These are phyloP conservation scores for Thinocorus orbignyianus DNA, from an alignment of 2,113 vertebrate species.

Conservation along the genomic window DNA sequence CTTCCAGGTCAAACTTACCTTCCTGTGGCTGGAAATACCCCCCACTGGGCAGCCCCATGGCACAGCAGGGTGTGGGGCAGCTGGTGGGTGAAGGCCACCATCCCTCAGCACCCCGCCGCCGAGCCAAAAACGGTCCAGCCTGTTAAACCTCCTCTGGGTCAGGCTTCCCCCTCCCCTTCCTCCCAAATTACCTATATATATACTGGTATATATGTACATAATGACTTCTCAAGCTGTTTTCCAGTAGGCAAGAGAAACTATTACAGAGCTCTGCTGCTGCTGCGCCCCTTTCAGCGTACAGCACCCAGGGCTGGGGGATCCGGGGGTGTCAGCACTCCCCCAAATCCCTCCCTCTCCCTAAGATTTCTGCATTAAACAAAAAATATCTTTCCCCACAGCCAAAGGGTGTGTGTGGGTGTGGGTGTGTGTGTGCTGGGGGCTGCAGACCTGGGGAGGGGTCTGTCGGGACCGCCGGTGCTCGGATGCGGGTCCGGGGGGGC, in stretches of 20 bases:
- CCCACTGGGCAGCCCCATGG: rapidly evolving
- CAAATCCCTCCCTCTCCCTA: not conserved
- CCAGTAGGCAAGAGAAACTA: not conserved
- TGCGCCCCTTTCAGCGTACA: rapidly evolving
- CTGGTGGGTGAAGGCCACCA: rapidly evolving
- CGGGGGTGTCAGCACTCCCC: not conserved
- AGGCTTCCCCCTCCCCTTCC: not conserved
- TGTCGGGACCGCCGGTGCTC: rapidly evolving
- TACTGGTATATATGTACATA: rapidly evolving
- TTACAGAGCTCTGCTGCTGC: not conserved
- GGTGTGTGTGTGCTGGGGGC: not conserved
- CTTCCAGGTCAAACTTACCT: not conserved
- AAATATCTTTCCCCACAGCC: not conserved
- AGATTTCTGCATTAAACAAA: not conserved
- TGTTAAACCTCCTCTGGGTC: not conserved
- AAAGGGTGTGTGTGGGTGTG: too few species aligned
- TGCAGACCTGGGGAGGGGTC: not conserved
- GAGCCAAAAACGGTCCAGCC: rapidly evolving
- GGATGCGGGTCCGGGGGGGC: not conserved
- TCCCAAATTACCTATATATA: not conserved
- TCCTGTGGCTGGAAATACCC: not conserved
- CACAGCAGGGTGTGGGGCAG: rapidly evolving
- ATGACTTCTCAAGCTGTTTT: not conserved
- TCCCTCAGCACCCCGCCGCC: rapidly evolving
- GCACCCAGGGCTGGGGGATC: not conserved